Base-by-base conservation (phyloP, 2,113 vertebrate genomes). In the Labeo catla region DNA sequence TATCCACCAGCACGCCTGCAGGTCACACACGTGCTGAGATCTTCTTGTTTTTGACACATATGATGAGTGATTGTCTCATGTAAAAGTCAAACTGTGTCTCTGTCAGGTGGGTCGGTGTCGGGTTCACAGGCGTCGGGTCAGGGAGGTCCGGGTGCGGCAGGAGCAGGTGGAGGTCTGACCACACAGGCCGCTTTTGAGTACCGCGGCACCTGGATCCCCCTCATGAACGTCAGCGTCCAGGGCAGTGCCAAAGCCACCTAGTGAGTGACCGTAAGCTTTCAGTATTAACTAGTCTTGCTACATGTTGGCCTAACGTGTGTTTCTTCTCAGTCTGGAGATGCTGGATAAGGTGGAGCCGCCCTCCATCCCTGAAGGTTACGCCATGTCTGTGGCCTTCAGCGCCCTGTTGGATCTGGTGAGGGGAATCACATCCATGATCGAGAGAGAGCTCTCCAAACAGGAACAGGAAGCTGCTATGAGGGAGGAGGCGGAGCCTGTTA, bases 301-400 rank as follows among this genome's bases (percentile, higher is more conserved):
- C 39, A 39, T 39, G 19, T 59, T 21, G 19, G 57, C 21, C 6
- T 59, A 74, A 74, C 2, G 19, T 50, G 9, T 43, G 10, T 74
- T 45, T 47, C 12, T 76, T 50, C 47, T 90, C 77, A 99, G 98
- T 93, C 93, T 99, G 77, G 98, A 99, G 93, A 98, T 99, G 98
- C 92, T 99, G 91, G 98, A 99, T 92, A 99, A 99, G 92, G 98
- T 99, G 76, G 98, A 99, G 89, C 98, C 98, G 0, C 98, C 98
- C 28, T 97, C 96, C 23, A 99, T 99, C 91, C 98, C 98, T 52
- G 98, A 99, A 91, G 98, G 98, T 84, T 99, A 99, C 63, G 97
- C 98, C 83, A 98, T 99, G 98, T 99, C 98, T 0, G 98, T 99
- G 93, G 98, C 98, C 78, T 99, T 99, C 92, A 97, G 98, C 19